Base-by-base conservation (phyloP, 2,888 invertebrate genomes). In the Steinernema scapterisci region DNA sequence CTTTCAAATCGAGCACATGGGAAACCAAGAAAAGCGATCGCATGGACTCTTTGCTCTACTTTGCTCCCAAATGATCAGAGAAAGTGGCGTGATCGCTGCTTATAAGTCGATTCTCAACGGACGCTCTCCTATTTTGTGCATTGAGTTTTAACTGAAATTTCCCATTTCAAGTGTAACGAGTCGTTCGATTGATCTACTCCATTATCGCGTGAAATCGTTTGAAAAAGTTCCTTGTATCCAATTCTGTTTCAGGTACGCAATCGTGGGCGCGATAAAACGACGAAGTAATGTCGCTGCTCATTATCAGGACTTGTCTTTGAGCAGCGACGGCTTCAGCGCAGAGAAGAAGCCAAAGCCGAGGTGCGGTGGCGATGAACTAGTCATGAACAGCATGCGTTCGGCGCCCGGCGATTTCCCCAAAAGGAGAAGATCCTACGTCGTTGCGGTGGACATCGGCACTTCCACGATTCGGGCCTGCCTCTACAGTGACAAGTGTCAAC, bases 391-490 rank as follows among this genome's bases (percentile, higher is more conserved):
- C 54, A 54, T 38, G 38, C 38, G 38, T 38, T 38, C 38, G 38
- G 63, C 21, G 27, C 44, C 43, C 43, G 52, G n/a, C 43, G 25
- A 27, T n/a, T 31, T 16, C 31, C 2, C 63, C 19, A 63, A 31
- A n/a, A 27, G 31, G 27, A 31, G 63, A 31, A 63, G 31, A 31
- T 56, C 43, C 31, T 76, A 74, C 52, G 74, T 83, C 11, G 72
- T 83, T 1, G 74, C 82, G 3, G 81, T 84, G 9, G 85, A 85
- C 72, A 80, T 85, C 25, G 85, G 85, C 16, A 86, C 85, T 16
- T 83, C 85, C 0, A 84, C 82, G 9, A 82, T 86, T 54, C 73
- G 84, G 21, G 81, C 83, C 13, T 84, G 84, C 56, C 73, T 85
- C 7, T 85, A 81, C 75, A 83, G 82, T 71, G 72, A 72, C 13